Evolutionary conservation across 2,888 invertebrate genomes (phyloP), one percentile per base, ranked within the genome.

Genomic region (Pomacea canaliculata): DNA sequence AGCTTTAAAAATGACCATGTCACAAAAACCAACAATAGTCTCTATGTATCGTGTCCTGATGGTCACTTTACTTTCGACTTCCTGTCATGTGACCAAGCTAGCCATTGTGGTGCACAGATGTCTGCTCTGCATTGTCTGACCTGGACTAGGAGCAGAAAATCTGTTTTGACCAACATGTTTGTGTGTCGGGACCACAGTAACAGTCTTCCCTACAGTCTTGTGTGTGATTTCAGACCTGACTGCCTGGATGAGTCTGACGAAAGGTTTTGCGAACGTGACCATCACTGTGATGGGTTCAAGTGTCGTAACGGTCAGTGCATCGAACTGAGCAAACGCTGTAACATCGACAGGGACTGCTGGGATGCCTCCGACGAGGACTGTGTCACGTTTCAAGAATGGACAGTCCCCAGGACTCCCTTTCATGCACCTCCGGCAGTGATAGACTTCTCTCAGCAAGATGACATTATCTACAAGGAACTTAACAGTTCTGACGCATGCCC

Each of bases 291-390:
- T 23, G 83, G 89, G 76, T 88, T 88, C 77, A 79, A 79, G 69
- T 89, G 90, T 79, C 74, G 65, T 3, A 79, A 80, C 19, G 80
- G 81, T 48, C 83, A 84, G 73, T 80, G 80, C 70, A 85, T 87
- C 73, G 80, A 86, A 18, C 27, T 12, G 59, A 77, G 27, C 71
- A 81, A 67, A 79, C 82, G 80, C 62, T 83, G 62, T 84, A 85
- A 87, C 77, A 79, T 78, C 46, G 78, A 80, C 23, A 72, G 67
- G n/a, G 85, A 86, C 76, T 87, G 87, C 76, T 77, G 77, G 1
- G 88, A 88, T 62, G 83, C 82, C 9, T 83, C 83, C 13, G 88
- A 88, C 77, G 88, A 88, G 70, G 68, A 73, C 23, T 78, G 51
- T 68, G 51, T 68, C 67, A 7, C 16, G 46, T 5, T 75, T 69